phyloP scores from a whole-genome alignment of 1,140 invertebrate genomes.

The Drosophila ohnishii region DNA sequence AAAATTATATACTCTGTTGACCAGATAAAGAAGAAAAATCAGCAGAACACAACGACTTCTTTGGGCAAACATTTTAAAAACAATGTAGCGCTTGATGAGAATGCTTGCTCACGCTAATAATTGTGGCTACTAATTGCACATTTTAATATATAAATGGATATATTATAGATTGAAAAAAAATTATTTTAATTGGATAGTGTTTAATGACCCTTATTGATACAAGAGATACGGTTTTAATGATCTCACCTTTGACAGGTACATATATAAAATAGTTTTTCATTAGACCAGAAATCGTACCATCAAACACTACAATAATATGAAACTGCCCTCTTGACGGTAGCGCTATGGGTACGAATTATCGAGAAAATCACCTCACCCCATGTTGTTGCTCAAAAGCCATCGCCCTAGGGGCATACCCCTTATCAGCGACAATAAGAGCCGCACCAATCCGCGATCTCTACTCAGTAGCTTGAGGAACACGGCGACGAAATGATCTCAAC shows the following conservation, averaged over 20 bases:
- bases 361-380: conserved; percentile 36
- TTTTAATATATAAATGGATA: background rate
- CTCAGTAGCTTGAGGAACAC: conserved; percentile 41
- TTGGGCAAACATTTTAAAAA: background rate
- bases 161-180: background rate
- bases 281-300: no score
- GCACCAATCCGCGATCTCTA: conserved; percentile 1
- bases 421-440: conserved; percentile 59
- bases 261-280: background rate
- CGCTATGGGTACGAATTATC: conserved; percentile 6
- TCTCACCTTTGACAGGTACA: background rate
- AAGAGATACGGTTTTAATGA: background rate
- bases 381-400: conserved; percentile 15
- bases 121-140: background rate
- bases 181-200: background rate
- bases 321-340: background rate
- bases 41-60: background rate
- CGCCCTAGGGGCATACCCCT: conserved; percentile 30
- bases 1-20: background rate
- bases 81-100: background rate
- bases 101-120: background rate
- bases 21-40: background rate
- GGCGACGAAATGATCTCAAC: conserved; percentile 36
- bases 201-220: background rate
- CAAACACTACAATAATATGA: background rate